Conservation (phyloP, 2,888 invertebrate genomes). For the Lithophane ornitopus region DNA sequence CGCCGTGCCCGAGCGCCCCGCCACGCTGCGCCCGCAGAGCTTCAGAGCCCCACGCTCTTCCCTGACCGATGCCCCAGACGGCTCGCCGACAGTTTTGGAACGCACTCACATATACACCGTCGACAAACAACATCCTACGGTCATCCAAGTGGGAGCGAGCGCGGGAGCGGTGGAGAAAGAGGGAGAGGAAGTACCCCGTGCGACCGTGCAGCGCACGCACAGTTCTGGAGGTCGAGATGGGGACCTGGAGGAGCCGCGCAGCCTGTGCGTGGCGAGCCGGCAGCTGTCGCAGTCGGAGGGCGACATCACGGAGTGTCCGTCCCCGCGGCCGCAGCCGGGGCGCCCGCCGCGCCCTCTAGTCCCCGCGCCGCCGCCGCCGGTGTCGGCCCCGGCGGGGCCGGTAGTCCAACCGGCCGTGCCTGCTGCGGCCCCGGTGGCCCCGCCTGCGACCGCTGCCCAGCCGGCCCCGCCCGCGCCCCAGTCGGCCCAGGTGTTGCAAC, state of each 20-base stretch:
- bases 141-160: conserved; percentile 90
- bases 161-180: conserved; percentile 56
- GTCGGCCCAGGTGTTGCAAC: conserved; percentile 36
- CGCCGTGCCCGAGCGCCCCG: conserved; percentile 95
- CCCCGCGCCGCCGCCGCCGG: conserved; percentile 78
- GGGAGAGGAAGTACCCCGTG: conserved; percentile 76
- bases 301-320: conserved; percentile 90
- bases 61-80: conserved; percentile 70
- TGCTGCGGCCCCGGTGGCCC: conserved; percentile 4
- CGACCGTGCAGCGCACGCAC: conserved; percentile 86
- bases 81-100: conserved; percentile 90
- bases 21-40: conserved; percentile 91
- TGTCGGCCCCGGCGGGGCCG: conserved; percentile 54
- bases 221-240: conserved; percentile 86
- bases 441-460: conserved; percentile 58
- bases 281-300: conserved; percentile 91
- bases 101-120: conserved; percentile 93
- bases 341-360: conserved; percentile 81
- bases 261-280: conserved; percentile 82
- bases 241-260: conserved; percentile 83
- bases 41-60: conserved; percentile 86
- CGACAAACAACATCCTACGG: conserved; percentile 94
- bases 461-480: conserved; percentile 58
- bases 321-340: conserved; percentile 78
- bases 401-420: conserved; percentile 55